Evolutionary conservation across 2,113 vertebrate genomes (phyloP).

Genomic region (Cottus gobio): DNA sequence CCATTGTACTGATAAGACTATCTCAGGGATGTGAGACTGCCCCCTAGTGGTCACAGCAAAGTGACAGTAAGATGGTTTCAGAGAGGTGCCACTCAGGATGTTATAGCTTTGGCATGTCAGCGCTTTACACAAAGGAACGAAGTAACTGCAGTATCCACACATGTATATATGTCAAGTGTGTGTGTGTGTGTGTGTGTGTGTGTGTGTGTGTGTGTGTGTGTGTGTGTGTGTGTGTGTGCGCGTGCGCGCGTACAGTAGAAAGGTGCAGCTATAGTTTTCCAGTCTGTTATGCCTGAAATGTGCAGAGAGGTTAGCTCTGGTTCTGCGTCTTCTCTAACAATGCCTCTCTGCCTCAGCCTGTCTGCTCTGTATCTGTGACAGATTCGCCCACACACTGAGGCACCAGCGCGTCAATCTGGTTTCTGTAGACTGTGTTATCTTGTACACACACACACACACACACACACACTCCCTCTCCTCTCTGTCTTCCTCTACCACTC

Average conservation of each 20-base stretch:
- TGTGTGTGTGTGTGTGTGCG: too few species aligned
- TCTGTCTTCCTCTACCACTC: constrained; percentile 8
- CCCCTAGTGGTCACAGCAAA: not conserved
- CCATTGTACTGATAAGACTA: not conserved
- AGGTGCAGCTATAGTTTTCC: constrained; percentile 19
- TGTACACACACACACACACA: not conserved
- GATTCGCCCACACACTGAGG: constrained; percentile 26
- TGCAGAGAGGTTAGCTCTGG: constrained; percentile 19
- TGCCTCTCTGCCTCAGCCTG: not conserved
- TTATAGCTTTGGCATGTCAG: not conserved
- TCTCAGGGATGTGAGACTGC: constrained; percentile 1
- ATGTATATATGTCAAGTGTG: too few species aligned
- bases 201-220: not conserved
- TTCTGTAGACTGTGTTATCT: constrained; percentile 43
- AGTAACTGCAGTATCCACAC: too few species aligned
- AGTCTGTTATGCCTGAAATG: not conserved
- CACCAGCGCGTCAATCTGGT: constrained; percentile 21
- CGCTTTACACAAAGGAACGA: too few species aligned
- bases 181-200: not conserved
- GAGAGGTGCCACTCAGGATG: not conserved
- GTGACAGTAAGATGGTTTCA: not conserved
- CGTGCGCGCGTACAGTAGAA: not conserved
- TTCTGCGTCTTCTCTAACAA: constrained; percentile 26
- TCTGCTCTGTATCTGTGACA: constrained; percentile 48
- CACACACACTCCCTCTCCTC: not conserved